A percentile compares a stretch with the other conserved stretches of the same genome.
Evolutionary conservation across 2,113 vertebrate species (phyloP).

Genomic region (Caracal caracal): DNA sequence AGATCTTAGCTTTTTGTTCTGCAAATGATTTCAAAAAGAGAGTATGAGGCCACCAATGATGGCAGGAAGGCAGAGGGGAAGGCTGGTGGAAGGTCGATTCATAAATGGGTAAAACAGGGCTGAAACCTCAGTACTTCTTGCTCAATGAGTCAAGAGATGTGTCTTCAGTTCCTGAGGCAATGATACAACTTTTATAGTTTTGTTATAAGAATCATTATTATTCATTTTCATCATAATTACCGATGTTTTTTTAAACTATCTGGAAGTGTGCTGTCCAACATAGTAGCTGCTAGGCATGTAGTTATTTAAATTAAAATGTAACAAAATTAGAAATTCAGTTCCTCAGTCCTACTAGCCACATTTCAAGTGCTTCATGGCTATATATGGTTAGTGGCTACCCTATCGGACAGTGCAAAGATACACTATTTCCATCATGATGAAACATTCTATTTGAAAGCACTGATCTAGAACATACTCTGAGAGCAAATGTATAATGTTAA

Average conservation of each 20-base stretch:
- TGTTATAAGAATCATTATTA: conserved; percentile 9
- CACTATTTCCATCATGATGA: background rate
- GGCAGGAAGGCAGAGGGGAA: background rate
- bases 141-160: conserved; percentile 23
- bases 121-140: conserved; percentile 42
- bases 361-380: conserved; percentile 3
- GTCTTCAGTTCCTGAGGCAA: conserved; percentile 29
- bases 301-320: conserved; percentile 39
- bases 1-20: conserved; percentile 11
- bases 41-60: background rate
- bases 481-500: background rate
- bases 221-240: conserved; percentile 6
- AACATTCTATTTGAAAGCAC: background rate
- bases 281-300: background rate
- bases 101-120: background rate
- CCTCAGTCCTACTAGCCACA: background rate
- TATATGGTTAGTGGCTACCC: background rate
- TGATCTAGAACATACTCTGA: background rate
- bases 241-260: background rate
- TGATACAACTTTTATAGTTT: background rate
- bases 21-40: background rate
- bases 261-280: background rate
- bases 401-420: background rate
- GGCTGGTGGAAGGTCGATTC: background rate
- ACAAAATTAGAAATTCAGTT: conserved; percentile 16